Base-by-base conservation (phyloP, 2,113 vertebrate species). In the Microtus pennsylvanicus region DNA sequence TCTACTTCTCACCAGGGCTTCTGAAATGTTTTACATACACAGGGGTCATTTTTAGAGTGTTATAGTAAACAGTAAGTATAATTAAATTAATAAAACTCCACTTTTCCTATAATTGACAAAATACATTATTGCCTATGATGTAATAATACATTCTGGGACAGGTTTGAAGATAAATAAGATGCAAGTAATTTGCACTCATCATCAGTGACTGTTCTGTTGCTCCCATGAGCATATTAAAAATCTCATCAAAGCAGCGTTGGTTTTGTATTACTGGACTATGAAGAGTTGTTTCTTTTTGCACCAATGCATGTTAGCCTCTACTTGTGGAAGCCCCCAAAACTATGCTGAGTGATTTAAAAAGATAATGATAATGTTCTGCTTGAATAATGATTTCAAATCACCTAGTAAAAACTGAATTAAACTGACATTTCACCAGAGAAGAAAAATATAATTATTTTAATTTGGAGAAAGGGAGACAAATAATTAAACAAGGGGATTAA, bases 141-240 rank as follows among this genome's bases (percentile, higher is more conserved):
- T 63, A 80, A 72, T 88, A 83, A 55, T 55, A 92, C 55, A 69
- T 97, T 75, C 80, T 86, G 47, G n/a, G 47, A 70, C 81, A 91
- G 72, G 86, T 82, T 94, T 92, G 93, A 89, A 96, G 86, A 95
- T 50, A 90, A 97, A 92, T 89, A 95, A 92, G 67, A 91, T 91
- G 72, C 52, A 89, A 96, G 19, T 83, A 47, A 95, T 92, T 94
- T 80, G 78, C 97, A 89, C 65, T 92, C 72, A 50, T 93, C 87
- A 86, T 95, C 91, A 96, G 35, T 96, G 96, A 87, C 63, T n/a
- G 69, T 88, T 88, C 65, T 90, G 81, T 87, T 85, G 83, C 28
- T 96, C 87, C 88, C 93, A n/a, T 72, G 93, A 95, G 88, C 47
- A 94, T 94, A 61, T 89, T 88, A 94, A 97, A 96, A 92, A 83